Evolutionary conservation across 23 tunicate species (phyloP), one percentile per base, ranked within the genome.

Genomic region (Styela plicata): DNA sequence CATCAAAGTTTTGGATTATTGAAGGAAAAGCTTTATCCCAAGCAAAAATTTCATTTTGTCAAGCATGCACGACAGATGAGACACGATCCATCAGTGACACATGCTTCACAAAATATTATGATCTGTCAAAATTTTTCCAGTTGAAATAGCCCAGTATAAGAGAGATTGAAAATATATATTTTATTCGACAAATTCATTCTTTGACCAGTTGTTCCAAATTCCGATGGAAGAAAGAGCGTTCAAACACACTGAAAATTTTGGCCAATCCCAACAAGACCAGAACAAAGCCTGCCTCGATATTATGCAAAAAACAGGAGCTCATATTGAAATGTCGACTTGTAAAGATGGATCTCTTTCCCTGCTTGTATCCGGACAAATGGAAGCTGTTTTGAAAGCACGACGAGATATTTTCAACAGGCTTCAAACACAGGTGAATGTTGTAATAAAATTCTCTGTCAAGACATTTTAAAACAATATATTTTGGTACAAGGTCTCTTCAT

Each of bases 141-240:
- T n/a, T n/a, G n/a, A n/a, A n/a, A n/a, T n/a, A n/a, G n/a, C n/a
- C n/a, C n/a, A n/a, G n/a, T n/a, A n/a, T n/a, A n/a, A n/a, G n/a
- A n/a, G n/a, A n/a, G n/a, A n/a, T n/a, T n/a, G n/a, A n/a, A n/a
- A n/a, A n/a, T n/a, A n/a, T n/a, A n/a, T n/a, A n/a, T n/a, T n/a
- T n/a, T n/a, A n/a, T n/a, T n/a, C n/a, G n/a, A n/a, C n/a, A n/a
- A 44, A 44, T 44, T 44, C 57, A 5, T 5, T 5, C 57, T 44
- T 44, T 44, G 10, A 5, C 24, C 69, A 91, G 95, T 77, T 93
- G 31, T 96, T 96, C 65, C 86, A 83, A 53, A 96, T 96, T 24
- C 99, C 99, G 1, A 81, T 87, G 90, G 99, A 96, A 82, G 99
- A 96, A 82, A 90, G 97, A 7, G 84, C 93, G 3, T 91, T 67